Base-by-base conservation (phyloP, 2,113 vertebrate genomes). In the Mystacornis crossleyi region DNA sequence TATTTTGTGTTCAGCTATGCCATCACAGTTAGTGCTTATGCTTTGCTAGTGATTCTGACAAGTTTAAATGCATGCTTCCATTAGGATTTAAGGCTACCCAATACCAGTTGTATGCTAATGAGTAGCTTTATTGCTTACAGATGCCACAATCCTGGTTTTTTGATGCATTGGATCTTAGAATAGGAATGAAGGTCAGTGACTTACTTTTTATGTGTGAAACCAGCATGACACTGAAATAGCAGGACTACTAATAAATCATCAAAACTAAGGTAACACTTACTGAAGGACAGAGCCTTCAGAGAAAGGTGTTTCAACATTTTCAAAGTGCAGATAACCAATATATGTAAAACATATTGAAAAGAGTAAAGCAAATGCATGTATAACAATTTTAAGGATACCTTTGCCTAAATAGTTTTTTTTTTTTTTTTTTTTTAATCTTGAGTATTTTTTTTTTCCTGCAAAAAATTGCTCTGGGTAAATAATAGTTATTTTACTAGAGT, bases 281-380 rank as follows among this genome's bases (percentile, higher is more conserved):
- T 57, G 72, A 86, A 57, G 28, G 12, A 72, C 40, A 43, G 13
- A 75, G 24, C 11, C 57, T 47, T 75, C 28, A 25, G 12, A 48
- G 26, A 57, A 8, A 74, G 9, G 3, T 62, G 4, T 38, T 93
- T 43, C 53, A 72, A 40, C 4, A 60, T 70, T 94, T 92, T 51
- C 1, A 8, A 55, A 64, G 4, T 54, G 6, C 2, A 58, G 12
- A 8, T 54, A 50, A 5, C 4, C 3, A 34, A 14, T 2, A 14
- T 38, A 45, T 15, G 18, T 48, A 54, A 91, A 81, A 60, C 3
- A 36, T 51, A 53, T 2, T 4, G 16, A 82, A 86, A 69, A 78
- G 34, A 62, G 8, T 11, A 51, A 47, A 79, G 18, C 2, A 55
- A 86, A 69, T 21, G 6, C 10, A 60, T 13, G 11, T 36, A 2